Evolutionary conservation across 1,140 invertebrate genomes (phyloP), one percentile per base, ranked within the genome.

Genomic region (Meloidogyne floridensis): DNA sequence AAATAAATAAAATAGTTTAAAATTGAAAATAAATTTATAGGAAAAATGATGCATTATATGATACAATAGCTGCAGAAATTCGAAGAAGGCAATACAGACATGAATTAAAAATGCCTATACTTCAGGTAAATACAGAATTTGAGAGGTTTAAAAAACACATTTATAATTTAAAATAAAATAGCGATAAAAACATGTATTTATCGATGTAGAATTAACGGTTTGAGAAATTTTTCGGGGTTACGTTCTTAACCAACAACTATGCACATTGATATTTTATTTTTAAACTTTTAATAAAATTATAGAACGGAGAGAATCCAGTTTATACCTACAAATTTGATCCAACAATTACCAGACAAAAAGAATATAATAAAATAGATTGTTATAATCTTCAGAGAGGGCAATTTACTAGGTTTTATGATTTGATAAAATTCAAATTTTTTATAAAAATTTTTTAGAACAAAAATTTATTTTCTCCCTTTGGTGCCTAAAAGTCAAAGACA

Each of bases 31-130:
- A 13, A 65, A n/a, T 65, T 59, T 15, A 59, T 65, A 65, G 59
- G 10, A 18, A n/a, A 65, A 65, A 65, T 65, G 59, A 65, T 65
- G 59, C 15, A 13, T n/a, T 65, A 6, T 65, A 65, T 65, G 59
- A 65, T n/a, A n/a, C 15, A 59, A 59, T 59, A 15, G 13, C 15
- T 65, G 6, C 15, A n/a, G 5, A 65, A 65, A 65, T 65, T 7
- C 15, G n/a, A 65, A 65, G 59, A 65, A 65, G n/a, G n/a, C 59
- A 65, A 65, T 65, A 65, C n/a, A 65, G 59, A 65, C 59, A 65
- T n/a, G 59, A n/a, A 65, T 65, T 65, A 65, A 65, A 65, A 65
- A 65, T n/a, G 15, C 59, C 59, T 13, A 65, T 65, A n/a, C 59
- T 65, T 65, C 59, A 65, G n/a, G 59, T 65, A n/a, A 65, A 32